Base-by-base conservation (phyloP, 1,140 invertebrate species). In the Bradysia coprophila region DNA sequence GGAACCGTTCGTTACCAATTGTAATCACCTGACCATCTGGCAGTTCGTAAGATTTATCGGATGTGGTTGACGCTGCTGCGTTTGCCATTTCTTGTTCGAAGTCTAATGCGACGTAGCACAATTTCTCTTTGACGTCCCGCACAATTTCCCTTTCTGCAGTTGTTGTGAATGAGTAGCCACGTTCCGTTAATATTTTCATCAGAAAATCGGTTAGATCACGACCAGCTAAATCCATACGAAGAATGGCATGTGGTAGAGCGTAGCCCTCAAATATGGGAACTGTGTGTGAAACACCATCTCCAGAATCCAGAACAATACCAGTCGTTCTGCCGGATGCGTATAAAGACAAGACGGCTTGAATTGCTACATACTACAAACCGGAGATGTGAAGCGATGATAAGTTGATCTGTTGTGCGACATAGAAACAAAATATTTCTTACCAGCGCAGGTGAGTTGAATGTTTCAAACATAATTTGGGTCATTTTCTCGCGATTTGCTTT, bases 391-490 rank as follows among this genome's bases (percentile, higher is more conserved):
- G n/a, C n/a, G n/a, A n/a, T n/a, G n/a, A n/a, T n/a, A n/a, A n/a
- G n/a, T n/a, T n/a, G n/a, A n/a, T n/a, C n/a, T n/a, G n/a, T 91
- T 49, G 86, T 91, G 61, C 92, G 88, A 57, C 92, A 91, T 85
- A 91, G 90, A 60, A 91, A 90, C 67, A 91, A 84, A 19, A 86
- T 90, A 86, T 91, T 91, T 73, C 91, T 92, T n/a, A n/a, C n/a
- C n/a, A n/a, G n/a, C n/a, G n/a, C n/a, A n/a, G n/a, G n/a, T n/a
- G n/a, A n/a, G n/a, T 63, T 92, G 87, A n/a, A n/a, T n/a, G n/a
- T n/a, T n/a, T n/a, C n/a, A n/a, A n/a, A n/a, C n/a, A n/a, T n/a
- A n/a, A n/a, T n/a, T n/a, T n/a, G n/a, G n/a, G n/a, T n/a, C n/a
- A n/a, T n/a, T n/a, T n/a, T n/a, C n/a, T n/a, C n/a, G 44, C 84